Conservation (phyloP, 2,113 vertebrate species). For the Pollachius pollachius region DNA sequence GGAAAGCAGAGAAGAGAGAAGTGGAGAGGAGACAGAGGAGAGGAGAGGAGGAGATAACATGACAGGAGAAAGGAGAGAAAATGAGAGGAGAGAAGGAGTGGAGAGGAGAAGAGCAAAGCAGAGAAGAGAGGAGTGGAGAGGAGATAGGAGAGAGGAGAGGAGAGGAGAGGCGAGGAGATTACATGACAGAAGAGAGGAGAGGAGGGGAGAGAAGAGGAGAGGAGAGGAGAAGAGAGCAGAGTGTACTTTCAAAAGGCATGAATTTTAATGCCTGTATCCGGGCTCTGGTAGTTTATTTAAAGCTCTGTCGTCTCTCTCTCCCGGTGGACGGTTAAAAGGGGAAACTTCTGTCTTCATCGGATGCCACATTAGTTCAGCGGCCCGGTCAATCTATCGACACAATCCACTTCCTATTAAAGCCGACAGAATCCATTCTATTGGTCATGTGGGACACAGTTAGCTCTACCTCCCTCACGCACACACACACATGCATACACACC, state of each 20-base stretch:
- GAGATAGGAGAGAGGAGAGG: too few relatives aligned
- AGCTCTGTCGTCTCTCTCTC: conserved; percentile 1
- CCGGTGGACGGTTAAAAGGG: background rate
- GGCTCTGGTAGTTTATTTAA: conserved; percentile 24
- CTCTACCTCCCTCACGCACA: background rate
- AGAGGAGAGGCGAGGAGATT: too few relatives aligned
- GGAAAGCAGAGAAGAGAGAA: too few relatives aligned
- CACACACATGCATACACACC: too few relatives aligned
- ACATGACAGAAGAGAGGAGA: background rate
- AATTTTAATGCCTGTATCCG: conserved; percentile 35
- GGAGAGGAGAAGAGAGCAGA: background rate
- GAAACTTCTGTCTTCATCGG: background rate
- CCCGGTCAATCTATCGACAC: conserved; percentile 20
- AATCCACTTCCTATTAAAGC: background rate
- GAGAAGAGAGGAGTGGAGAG: background rate
- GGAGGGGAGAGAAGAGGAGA: too few relatives aligned
- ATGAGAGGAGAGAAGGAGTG: background rate
- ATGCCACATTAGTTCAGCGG: conserved; percentile 9
- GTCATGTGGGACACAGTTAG: background rate
- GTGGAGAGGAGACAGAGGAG: too few relatives aligned
- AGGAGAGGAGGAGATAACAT: too few relatives aligned
- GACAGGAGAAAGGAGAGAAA: background rate
- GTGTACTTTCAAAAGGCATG: conserved; percentile 26
- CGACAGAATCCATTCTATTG: background rate
- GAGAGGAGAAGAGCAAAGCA: background rate